phyloP scores from a whole-genome alignment of 1,140 invertebrate genomes.

The Magallana angulata region DNA sequence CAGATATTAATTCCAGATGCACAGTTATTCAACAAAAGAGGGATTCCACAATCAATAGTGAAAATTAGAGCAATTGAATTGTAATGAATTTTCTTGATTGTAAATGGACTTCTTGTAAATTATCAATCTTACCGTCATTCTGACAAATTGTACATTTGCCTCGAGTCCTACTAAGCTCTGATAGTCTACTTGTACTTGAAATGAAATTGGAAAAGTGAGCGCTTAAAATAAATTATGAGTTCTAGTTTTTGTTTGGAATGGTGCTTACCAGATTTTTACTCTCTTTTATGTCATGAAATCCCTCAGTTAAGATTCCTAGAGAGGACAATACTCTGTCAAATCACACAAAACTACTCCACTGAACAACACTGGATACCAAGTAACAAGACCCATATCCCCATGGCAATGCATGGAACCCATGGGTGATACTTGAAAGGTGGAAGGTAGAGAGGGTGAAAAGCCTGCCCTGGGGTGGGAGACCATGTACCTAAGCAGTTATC shows the following conservation, averaged over 20 bases:
- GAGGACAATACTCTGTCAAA: conserved; percentile 20
- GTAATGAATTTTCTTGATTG: not conserved
- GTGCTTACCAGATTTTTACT: conserved; percentile 18
- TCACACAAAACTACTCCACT: conserved; percentile 18
- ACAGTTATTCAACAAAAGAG: conserved; percentile 20
- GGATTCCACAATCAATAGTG: conserved; percentile 21
- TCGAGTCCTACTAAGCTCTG: not conserved
- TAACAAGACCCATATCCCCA: conserved; percentile 24
- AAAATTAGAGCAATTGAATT: not conserved
- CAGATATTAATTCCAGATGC: not conserved
- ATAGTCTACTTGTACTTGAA: conserved; percentile 12
- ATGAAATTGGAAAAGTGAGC: conserved; percentile 6
- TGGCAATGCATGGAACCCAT: conserved; percentile 26
- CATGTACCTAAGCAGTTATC: conserved; percentile 85
- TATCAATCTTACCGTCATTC: not conserved
- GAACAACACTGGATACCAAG: conserved; percentile 29
- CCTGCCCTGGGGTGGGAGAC: conserved; percentile 23
- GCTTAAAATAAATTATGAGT: not conserved
- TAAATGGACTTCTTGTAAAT: not conserved
- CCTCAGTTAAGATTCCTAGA: conserved; percentile 30
- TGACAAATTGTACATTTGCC: not conserved
- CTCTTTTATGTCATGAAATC: conserved; percentile 28
- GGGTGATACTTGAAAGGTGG: conserved; percentile 22
- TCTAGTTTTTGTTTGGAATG: not conserved
- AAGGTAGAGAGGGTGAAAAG: conserved; percentile 29